Conservation (phyloP, 1,140 invertebrate genomes). For the Drosophila equinoxialis region DNA sequence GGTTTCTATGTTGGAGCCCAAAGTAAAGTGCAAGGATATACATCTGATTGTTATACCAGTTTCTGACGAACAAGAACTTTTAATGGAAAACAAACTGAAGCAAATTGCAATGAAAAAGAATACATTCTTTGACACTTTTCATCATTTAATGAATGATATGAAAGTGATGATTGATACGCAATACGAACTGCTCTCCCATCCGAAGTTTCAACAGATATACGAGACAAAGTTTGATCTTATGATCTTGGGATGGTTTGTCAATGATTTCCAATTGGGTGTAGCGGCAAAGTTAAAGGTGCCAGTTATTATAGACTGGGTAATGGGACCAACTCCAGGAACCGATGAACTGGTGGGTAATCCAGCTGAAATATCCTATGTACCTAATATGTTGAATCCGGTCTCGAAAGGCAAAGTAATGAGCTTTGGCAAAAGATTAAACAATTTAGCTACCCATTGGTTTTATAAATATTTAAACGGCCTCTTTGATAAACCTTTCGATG, state of each 20-base stretch:
- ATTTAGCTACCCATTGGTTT: slow-evolving; percentile 2
- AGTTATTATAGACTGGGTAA: slow-evolving; percentile 60
- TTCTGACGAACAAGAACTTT: slow-evolving; percentile 40
- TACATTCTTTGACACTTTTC: slow-evolving; percentile 25
- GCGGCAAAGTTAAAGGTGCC: slow-evolving; percentile 64
- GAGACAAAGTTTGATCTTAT: slow-evolving; percentile 73
- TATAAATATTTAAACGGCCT: background rate
- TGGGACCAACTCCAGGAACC: slow-evolving; percentile 19
- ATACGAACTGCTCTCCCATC: slow-evolving; percentile 47
- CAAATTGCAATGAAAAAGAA: slow-evolving; percentile 51
- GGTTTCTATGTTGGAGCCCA: slow-evolving; percentile 56
- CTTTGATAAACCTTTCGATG: background rate
- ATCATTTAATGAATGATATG: slow-evolving; percentile 40
- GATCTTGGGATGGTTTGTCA: slow-evolving; percentile 69
- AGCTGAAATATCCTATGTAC: slow-evolving; percentile 57
- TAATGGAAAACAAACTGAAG: slow-evolving; percentile 37
- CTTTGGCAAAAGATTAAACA: slow-evolving; percentile 29
- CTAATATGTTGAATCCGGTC: slow-evolving; percentile 23
- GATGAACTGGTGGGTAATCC: slow-evolving; percentile 62
- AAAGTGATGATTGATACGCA: slow-evolving; percentile 57
- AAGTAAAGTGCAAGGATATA: slow-evolving; percentile 62
- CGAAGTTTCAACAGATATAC: slow-evolving; percentile 59
- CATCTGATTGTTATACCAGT: slow-evolving; percentile 59
- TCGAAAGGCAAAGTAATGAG: slow-evolving; percentile 36
- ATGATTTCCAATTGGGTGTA: slow-evolving; percentile 68